These are phyloP conservation scores for Zaprionus camerounensis DNA, from an alignment of 1,140 invertebrate genomes.

Conservation along the genomic window DNA sequence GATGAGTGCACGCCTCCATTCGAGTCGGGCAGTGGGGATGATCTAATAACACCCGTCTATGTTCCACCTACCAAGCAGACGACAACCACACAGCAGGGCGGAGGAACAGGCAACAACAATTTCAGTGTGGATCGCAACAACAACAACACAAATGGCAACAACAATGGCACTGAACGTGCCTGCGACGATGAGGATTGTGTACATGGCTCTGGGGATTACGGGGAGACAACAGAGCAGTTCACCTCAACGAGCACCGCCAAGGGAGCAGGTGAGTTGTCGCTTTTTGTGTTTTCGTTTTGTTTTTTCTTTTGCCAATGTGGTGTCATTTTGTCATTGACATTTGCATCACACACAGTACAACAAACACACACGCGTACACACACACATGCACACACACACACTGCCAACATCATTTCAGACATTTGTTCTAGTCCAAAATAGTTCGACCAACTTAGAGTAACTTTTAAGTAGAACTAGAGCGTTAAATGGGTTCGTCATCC, in stretches of 20 bases:
- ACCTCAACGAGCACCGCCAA: constrained; percentile 86
- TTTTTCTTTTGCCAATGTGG: constrained; percentile 50
- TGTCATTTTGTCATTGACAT: constrained; percentile 79
- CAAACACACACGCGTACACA: constrained; percentile 28
- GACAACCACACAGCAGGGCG: constrained; percentile 85
- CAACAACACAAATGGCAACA: constrained; percentile 26
- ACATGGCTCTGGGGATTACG: constrained; percentile 89
- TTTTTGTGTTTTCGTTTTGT: constrained; percentile 11
- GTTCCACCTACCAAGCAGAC: constrained; percentile 92
- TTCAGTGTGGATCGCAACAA: constrained; percentile 53
- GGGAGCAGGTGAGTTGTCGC: constrained; percentile 84
- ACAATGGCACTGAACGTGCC: constrained; percentile 85
- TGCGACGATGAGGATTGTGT: constrained; percentile 94
- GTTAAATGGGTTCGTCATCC: constrained; percentile 30
- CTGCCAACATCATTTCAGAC: constrained; percentile 50
- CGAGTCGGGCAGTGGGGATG: constrained; percentile 92
- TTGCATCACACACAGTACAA: constrained; percentile 67
- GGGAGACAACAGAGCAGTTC: constrained; percentile 87
- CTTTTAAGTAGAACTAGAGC: constrained; percentile 50
- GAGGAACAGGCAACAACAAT: constrained; percentile 51
- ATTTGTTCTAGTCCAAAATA: constrained; percentile 56
- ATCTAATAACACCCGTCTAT: constrained; percentile 96
- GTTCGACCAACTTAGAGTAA: constrained; percentile 20
- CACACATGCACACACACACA: constrained; percentile 33
- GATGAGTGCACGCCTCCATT: constrained; percentile 93